Evolutionary conservation across 2,113 vertebrate species (phyloP), one percentile per base, ranked within the genome.

Genomic region (Erythrolamprus reginae): DNA sequence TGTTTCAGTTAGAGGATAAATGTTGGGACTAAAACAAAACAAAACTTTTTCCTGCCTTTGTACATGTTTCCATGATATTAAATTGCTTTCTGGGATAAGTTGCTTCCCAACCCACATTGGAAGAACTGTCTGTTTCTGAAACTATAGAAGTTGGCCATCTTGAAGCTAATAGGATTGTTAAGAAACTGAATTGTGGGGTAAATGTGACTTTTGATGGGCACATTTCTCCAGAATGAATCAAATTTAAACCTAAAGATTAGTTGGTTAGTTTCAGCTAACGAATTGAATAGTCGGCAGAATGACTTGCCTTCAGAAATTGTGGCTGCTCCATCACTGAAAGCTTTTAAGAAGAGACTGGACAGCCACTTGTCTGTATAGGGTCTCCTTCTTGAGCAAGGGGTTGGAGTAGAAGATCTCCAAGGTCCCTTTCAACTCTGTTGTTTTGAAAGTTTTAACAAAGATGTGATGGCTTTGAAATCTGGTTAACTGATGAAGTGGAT

Each of bases 401-500:
- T 65, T 33, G 61, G 28, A 65, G 4, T 33, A 65, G 28, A n/a
- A 65, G 61, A 65, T n/a, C 61, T 33, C 13, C 61, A 15, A 33
- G 12, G 5, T 17, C 61, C 5, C 13, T 65, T 33, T 15, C 28
- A 65, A 33, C 28, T 33, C 28, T 17, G 28, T 33, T 65, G 1
- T 33, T 65, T n/a, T 65, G 61, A 65, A 65, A 33, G 61, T 65
- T 90, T 70, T 90, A 51, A 90, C 7, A 53, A 38, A 85, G 47
- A 33, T 33, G 42, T 33, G 8, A 10, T 91, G 9, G 13, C 91
- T 91, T 95, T 94, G 93, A 95, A 94, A n/a, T 94, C 93, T 95
- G 93, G 92, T 91, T 95, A 92, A 93, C 92, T 96, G 90, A 87
- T 65, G 91, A 65, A 91, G 89, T 93, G 93, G 93, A 95, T 96